A percentile compares a stretch with the other conserved stretches of the same genome.
Evolutionary conservation across 2,888 invertebrate species (phyloP).

Genomic region (Alloscopus bannaensis): DNA sequence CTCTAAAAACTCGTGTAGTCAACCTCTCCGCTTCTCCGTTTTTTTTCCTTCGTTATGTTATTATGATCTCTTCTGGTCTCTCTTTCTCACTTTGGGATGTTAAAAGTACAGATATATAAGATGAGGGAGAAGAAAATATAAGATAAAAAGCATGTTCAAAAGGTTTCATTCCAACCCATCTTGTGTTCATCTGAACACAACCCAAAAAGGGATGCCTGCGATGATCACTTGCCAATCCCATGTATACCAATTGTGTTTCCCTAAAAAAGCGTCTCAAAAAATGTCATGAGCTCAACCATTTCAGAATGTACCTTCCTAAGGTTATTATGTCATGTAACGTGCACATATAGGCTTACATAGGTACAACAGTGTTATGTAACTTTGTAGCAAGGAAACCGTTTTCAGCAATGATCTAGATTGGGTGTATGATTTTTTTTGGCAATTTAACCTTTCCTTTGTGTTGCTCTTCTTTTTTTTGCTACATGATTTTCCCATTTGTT

Average conservation of each 20-base stretch:
- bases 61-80: conserved; percentile 22
- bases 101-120: too few relatives aligned
- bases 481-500: conserved; percentile 50
- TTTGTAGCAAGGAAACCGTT: too few relatives aligned
- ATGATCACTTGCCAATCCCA: conserved; percentile 42
- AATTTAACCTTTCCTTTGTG: background rate
- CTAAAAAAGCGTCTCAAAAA: conserved; percentile 42
- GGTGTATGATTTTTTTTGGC: conserved; percentile 21
- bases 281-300: conserved; percentile 56
- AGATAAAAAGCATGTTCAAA: conserved; percentile 39
- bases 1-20: too few relatives aligned
- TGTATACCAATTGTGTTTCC: conserved; percentile 36
- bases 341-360: too few relatives aligned
- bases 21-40: too few relatives aligned
- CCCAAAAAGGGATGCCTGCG: conserved; percentile 47
- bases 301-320: too few relatives aligned
- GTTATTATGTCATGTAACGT: too few relatives aligned
- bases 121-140: conserved; percentile 4
- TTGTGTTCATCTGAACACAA: conserved; percentile 22
- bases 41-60: too few relatives aligned
- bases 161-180: conserved; percentile 27
- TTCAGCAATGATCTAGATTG: too few relatives aligned
- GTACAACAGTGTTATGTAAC: too few relatives aligned
- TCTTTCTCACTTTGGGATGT: conserved; percentile 1
- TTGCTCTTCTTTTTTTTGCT: background rate